A percentile compares a stretch with the other conserved stretches of the same genome.
These are phyloP conservation scores for Marcusenius ussheri DNA, from an alignment of 2,113 vertebrate species.

Conservation along the genomic window DNA sequence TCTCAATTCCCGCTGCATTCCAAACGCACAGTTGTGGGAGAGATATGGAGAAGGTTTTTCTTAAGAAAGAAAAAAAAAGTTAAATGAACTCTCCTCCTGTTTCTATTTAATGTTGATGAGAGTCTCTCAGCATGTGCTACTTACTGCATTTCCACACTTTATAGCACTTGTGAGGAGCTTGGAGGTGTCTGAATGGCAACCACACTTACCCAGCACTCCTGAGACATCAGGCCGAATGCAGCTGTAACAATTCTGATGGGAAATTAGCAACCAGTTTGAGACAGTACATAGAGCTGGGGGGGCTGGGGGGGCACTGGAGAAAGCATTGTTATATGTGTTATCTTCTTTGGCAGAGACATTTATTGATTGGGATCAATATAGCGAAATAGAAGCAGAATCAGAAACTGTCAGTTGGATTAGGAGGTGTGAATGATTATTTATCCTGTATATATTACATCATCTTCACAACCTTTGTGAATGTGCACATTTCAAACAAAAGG, in stretches of 20 bases:
- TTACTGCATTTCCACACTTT: conserved; percentile 6
- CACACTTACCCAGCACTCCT: neutral
- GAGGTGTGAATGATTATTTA: conserved; percentile 5
- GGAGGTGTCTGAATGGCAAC: conserved; percentile 6
- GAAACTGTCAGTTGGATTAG: neutral
- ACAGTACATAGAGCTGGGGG: neutral
- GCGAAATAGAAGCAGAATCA: neutral
- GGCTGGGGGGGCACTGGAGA: neutral
- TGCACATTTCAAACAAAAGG: neutral
- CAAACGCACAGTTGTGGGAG: conserved; percentile 40
- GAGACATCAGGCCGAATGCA: conserved; percentile 8
- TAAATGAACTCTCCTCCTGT: conserved; percentile 16
- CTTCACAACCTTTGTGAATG: neutral
- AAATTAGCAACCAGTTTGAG: conserved; percentile 4
- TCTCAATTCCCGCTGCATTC: conserved; percentile 34
- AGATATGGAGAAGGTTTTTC: conserved; percentile 18
- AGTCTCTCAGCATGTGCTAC: conserved; percentile 1
- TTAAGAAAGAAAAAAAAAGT: neutral
- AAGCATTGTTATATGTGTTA: neutral
- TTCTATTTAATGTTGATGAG: conserved; percentile 18
- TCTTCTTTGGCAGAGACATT: neutral
- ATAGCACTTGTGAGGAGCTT: conserved; percentile 1
- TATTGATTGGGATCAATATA: neutral
- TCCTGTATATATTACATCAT: neutral
- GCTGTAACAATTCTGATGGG: conserved; percentile 11